Evolutionary conservation across 1,140 invertebrate genomes (phyloP).

Genomic region (Tyrophagus putrescentiae): DNA sequence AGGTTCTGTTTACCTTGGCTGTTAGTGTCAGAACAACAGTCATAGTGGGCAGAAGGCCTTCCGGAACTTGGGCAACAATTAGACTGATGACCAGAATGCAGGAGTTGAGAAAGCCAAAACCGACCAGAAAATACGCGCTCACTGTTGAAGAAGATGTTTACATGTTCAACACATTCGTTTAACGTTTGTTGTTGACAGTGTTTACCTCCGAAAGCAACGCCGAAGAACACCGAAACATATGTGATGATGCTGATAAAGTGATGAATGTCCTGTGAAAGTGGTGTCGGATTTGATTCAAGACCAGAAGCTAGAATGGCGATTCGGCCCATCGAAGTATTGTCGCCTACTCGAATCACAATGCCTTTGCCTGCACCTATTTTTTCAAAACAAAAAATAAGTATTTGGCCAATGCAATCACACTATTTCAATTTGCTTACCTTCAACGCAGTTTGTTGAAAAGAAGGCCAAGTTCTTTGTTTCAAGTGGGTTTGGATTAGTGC

Average conservation of each 20-base stretch:
- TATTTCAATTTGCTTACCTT: conserved; percentile 45
- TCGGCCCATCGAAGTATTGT: conserved; percentile 91
- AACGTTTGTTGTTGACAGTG: neutral
- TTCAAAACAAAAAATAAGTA: neutral
- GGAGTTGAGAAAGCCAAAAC: conserved; percentile 93
- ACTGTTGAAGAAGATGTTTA: conserved; percentile 18
- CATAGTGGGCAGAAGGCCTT: conserved; percentile 32
- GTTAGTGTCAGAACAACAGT: conserved; percentile 25
- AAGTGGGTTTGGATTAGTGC: conserved; percentile 36
- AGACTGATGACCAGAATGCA: conserved; percentile 90
- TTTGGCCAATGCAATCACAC: conserved; percentile 51
- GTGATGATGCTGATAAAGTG: conserved; percentile 98
- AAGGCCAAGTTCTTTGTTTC: conserved; percentile 39
- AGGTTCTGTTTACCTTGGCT: too few relatives aligned
- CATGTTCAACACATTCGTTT: neutral
- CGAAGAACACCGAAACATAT: conserved; percentile 45
- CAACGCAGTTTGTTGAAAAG: conserved; percentile 39
- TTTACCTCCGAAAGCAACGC: conserved; percentile 30
- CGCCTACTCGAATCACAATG: conserved; percentile 87
- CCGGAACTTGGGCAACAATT: conserved; percentile 34
- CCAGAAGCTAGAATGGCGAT: conserved; percentile 91
- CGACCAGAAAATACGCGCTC: conserved; percentile 67
- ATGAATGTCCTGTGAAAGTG: conserved; percentile 51
- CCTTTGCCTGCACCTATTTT: conserved; percentile 49
- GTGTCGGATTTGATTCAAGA: conserved; percentile 70